Percentiles rank a stretch among this genome's conserved stretches.
These are phyloP conservation scores for Drosophila azteca DNA, from an alignment of 1,140 invertebrate species.

Conservation along the genomic window DNA sequence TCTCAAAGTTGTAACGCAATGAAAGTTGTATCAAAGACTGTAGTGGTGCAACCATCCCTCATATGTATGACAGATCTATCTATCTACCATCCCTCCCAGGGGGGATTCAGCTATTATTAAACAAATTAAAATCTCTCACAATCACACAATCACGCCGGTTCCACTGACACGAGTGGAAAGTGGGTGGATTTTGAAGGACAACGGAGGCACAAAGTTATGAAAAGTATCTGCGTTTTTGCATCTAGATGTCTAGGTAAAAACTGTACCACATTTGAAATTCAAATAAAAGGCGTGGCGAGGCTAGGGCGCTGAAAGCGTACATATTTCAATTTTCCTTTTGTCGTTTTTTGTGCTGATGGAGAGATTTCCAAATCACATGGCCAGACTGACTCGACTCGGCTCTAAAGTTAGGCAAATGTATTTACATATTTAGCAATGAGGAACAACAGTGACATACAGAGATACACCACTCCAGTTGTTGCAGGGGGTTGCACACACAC, in stretches of 20 bases:
- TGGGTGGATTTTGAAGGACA: constrained; percentile 19
- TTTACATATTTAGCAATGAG: constrained; percentile 70
- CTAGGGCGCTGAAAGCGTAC: constrained; percentile 37
- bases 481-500: constrained; percentile 42
- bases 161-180: constrained; percentile 1
- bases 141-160: constrained; percentile 1
- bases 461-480: constrained; percentile 43
- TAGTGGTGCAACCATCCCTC: constrained; percentile 7
- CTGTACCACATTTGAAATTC: constrained; percentile 68
- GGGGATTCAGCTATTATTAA: constrained; percentile 37
- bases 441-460: constrained; percentile 25
- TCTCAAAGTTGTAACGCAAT: constrained; percentile 30
- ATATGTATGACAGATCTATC: too few relatives aligned
- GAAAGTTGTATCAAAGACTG: background rate
- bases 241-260: constrained; percentile 17
- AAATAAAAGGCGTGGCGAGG: constrained; percentile 33
- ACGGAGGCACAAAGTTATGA: constrained; percentile 23
- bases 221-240: constrained; percentile 48
- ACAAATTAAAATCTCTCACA: constrained; percentile 30
- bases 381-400: constrained; percentile 36
- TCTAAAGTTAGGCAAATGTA: constrained; percentile 78
- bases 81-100: background rate
- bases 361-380: constrained; percentile 63
- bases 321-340: constrained; percentile 68
- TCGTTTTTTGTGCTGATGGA: constrained; percentile 46